Evolutionary conservation across 2,888 invertebrate genomes (phyloP).

Genomic region (Epistrophe eligans): DNA sequence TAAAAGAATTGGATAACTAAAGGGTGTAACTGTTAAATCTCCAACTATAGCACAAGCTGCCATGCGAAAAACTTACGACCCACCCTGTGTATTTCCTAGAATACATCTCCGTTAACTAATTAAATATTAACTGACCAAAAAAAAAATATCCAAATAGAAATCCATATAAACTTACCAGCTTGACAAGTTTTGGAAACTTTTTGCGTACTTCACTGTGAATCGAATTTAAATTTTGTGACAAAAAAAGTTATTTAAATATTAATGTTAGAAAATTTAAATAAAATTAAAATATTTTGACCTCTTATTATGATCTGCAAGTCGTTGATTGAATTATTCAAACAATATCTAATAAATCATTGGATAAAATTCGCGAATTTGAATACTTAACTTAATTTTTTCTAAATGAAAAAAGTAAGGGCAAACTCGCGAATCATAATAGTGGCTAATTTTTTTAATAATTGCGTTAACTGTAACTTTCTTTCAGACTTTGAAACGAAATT

Average conservation of each 20-base stretch:
- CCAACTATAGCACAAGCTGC: too few species aligned
- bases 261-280: not conserved
- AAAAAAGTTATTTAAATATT: constrained; percentile 31
- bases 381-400: too few species aligned
- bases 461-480: not conserved
- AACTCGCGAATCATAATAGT: not conserved
- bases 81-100: too few species aligned
- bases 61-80: too few species aligned
- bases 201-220: constrained; percentile 93
- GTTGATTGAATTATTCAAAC: not conserved
- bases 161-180: constrained; percentile 89
- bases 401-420: not conserved
- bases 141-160: not conserved
- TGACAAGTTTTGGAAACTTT: constrained; percentile 93
- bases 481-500: constrained; percentile 42
- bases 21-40: too few species aligned
- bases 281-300: not conserved
- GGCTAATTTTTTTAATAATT: not conserved
- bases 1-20: too few species aligned
- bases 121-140: not conserved
- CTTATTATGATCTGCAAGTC: not conserved
- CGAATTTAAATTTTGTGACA: constrained; percentile 58
- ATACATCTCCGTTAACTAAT: too few species aligned
- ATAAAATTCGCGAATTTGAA: too few species aligned
- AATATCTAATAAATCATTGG: too few species aligned